phyloP scores from a whole-genome alignment of 2,888 invertebrate genomes.

The Heteromurus nitidus region DNA sequence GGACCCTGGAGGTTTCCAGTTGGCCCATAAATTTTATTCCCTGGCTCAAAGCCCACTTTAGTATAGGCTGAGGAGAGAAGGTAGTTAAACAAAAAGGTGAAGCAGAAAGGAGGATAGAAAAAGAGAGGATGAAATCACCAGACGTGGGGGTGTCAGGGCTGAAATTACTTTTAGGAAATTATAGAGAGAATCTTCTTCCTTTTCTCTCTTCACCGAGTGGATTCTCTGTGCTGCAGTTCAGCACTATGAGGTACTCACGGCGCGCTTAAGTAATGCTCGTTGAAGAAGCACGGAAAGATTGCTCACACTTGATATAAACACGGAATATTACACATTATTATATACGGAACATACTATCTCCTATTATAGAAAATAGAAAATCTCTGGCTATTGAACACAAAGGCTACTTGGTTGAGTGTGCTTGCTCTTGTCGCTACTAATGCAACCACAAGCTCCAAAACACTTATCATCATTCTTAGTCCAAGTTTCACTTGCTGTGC shows the following conservation, averaged over 20 bases:
- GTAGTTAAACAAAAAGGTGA: constrained; percentile 63
- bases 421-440: constrained; percentile 44
- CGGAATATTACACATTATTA: too few relatives aligned
- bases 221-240: constrained; percentile 17
- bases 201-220: constrained; percentile 12
- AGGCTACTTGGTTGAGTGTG: constrained; percentile 14
- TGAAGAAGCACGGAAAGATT: too few relatives aligned
- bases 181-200: constrained; percentile 60
- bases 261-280: too few relatives aligned
- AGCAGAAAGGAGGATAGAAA: constrained; percentile 38
- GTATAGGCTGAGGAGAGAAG: constrained; percentile 55
- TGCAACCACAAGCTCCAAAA: constrained; percentile 61
- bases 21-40: constrained; percentile 64
- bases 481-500: constrained; percentile 46
- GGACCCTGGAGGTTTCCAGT: constrained; percentile 65
- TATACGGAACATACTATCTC: too few relatives aligned
- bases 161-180: constrained; percentile 66
- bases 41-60: constrained; percentile 65
- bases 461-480: constrained; percentile 64
- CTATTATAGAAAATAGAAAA: too few relatives aligned
- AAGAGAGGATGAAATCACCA: constrained; percentile 61
- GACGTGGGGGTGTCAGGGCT: constrained; percentile 65
- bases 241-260: too few relatives aligned
- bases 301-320: too few relatives aligned
- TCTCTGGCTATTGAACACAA: too few relatives aligned